A percentile compares a stretch with the other conserved stretches of the same genome.
phyloP scores from a whole-genome alignment of 2,888 invertebrate genomes.

The Taenaris catops region DNA sequence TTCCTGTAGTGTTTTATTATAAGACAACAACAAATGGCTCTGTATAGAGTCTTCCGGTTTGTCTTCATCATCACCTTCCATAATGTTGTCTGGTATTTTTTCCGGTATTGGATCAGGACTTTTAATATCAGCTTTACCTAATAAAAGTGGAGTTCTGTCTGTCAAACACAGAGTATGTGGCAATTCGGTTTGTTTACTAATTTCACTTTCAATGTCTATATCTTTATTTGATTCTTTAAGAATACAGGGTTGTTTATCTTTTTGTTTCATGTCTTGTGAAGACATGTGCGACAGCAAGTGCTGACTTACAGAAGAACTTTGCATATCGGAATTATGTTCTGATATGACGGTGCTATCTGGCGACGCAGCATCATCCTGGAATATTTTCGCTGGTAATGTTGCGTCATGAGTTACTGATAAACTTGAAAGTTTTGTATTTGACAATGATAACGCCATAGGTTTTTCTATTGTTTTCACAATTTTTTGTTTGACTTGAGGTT shows the following conservation, averaged over 20 bases:
- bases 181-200: constrained; percentile 71
- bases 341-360: constrained; percentile 71
- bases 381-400: constrained; percentile 82
- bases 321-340: constrained; percentile 41
- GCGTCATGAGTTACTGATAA: constrained; percentile 79
- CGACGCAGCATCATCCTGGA: constrained; percentile 83
- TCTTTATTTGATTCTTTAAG: constrained; percentile 52
- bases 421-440: constrained; percentile 76
- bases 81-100: constrained; percentile 73
- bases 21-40: constrained; percentile 51
- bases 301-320: constrained; percentile 35
- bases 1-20: constrained; percentile 47
- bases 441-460: constrained; percentile 70
- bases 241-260: constrained; percentile 40
- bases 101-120: constrained; percentile 73
- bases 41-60: constrained; percentile 61
- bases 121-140: constrained; percentile 70
- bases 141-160: constrained; percentile 58
- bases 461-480: constrained; percentile 74
- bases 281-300: constrained; percentile 36
- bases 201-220: constrained; percentile 71
- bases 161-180: constrained; percentile 60
- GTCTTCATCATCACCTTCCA: constrained; percentile 70
- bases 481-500: constrained; percentile 73
- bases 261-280: constrained; percentile 35